Base-by-base conservation (phyloP, 37 sponge, comb jelly and placozoan genomes). In the Lycopodina hypogea region DNA sequence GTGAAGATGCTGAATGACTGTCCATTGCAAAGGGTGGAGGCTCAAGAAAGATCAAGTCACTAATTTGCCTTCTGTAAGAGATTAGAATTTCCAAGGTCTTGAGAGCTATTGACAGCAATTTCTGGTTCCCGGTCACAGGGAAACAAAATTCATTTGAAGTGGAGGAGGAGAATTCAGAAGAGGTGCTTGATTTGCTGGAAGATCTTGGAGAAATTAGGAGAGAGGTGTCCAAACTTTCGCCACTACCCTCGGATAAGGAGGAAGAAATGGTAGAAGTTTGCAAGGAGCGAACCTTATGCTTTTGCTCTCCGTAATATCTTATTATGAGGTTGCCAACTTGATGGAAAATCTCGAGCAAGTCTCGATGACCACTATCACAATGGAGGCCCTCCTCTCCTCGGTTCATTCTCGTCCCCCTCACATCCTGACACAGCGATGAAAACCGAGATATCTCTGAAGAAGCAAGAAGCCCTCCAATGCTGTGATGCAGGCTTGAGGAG, bases 21-120 rank as follows among this genome's bases (percentile, higher is more conserved):
- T 82, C 82, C 14, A 82, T 53, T 26, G 23, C 48, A 63, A 82
- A 74, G 38, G 61, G 29, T n/a, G 75, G 75, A 21, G 82, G 82
- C 28, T 45, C 52, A 14, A 65, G 40, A 21, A 82, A 35, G 45
- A 82, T 64, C 33, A 63, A 56, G 38, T 65, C 82, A 38, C 82
- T 32, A 17, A 64, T 74, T 36, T 12, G 19, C 66, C 48, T 37
- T 55, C 56, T 74, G 55, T 71, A 82, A 18, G 55, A 33, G 14
- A 64, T 53, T 0, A 82, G 75, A 1, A 66, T 82, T n/a, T 82
- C 74, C 26, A 82, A 64, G 0, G 61, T 34, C 2, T 64, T 64
- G 35, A 82, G 66, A 35, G 66, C 65, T 50, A 65, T 45, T 36
- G 66, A 28, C 17, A 51, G 45, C 28, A 82, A 34, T 12, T 82